phyloP scores from a whole-genome alignment of 2,113 vertebrate genomes.

The Hipposideros armiger region DNA sequence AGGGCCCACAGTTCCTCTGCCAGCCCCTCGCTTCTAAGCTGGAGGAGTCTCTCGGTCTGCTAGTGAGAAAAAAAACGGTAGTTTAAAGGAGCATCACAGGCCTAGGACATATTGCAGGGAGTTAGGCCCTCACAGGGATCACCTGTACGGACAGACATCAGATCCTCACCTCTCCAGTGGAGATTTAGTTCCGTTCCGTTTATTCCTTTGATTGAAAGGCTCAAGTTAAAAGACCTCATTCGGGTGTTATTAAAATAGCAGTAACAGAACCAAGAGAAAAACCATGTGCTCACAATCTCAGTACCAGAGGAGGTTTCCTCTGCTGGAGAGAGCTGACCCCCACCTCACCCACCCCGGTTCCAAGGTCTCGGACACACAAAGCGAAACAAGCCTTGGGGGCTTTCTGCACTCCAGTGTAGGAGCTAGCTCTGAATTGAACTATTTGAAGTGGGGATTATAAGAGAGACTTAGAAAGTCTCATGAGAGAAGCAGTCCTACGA shows the following conservation, averaged over 20 bases:
- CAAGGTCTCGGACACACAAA: background rate
- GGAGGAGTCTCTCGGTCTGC: background rate
- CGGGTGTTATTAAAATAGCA: background rate
- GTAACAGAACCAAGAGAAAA: background rate
- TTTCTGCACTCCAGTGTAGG: background rate
- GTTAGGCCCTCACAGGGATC: background rate
- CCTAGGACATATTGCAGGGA: accelerated
- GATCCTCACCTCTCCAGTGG: background rate
- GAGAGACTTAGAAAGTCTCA: background rate
- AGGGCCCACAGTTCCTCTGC: background rate
- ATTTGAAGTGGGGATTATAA: background rate
- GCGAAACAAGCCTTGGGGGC: background rate
- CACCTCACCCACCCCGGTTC: accelerated
- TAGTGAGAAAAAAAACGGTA: background rate
- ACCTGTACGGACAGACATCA: accelerated
- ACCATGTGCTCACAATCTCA: background rate
- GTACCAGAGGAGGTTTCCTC: no score
- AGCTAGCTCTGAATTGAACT: background rate
- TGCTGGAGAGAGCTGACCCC: background rate
- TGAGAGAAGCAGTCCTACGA: background rate
- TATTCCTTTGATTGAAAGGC: background rate
- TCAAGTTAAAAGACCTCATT: background rate
- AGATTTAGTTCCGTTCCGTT: background rate
- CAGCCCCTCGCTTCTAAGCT: background rate
- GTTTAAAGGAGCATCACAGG: background rate